phyloP scores from a whole-genome alignment of 2,888 invertebrate species.

The Cataglyphis rosenhaueri region DNA sequence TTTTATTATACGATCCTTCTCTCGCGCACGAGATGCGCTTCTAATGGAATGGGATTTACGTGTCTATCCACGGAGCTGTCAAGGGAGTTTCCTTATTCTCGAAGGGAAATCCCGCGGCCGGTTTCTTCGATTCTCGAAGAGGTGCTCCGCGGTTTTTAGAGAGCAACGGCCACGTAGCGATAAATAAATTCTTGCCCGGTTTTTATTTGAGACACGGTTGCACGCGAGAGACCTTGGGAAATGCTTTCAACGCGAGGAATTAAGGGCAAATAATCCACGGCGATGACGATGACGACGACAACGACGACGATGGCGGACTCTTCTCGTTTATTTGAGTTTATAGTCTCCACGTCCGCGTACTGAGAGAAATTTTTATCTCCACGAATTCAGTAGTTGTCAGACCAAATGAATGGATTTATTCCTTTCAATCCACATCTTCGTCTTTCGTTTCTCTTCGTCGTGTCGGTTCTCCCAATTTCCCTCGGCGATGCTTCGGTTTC shows the following conservation, averaged over 20 bases:
- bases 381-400: slow-evolving; percentile 45
- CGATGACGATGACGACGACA: slow-evolving; percentile 9
- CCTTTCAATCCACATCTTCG: slow-evolving; percentile 20
- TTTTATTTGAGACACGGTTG: slow-evolving; percentile 56
- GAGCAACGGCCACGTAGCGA: slow-evolving; percentile 59
- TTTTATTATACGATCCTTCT: slow-evolving; percentile 52
- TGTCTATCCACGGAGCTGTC: slow-evolving; percentile 71
- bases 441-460: background rate
- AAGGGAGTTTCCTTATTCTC: slow-evolving; percentile 58
- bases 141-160: slow-evolving; percentile 59
- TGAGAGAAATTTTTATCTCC: slow-evolving; percentile 68
- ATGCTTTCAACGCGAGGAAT: slow-evolving; percentile 52
- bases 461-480: background rate
- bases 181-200: slow-evolving; percentile 67
- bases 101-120: slow-evolving; percentile 48
- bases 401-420: slow-evolving; percentile 49
- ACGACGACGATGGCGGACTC: slow-evolving; percentile 13
- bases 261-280: slow-evolving; percentile 65
- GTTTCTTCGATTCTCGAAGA: slow-evolving; percentile 66
- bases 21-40: slow-evolving; percentile 41
- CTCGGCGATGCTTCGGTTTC: slow-evolving; percentile 19
- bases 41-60: slow-evolving; percentile 74
- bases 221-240: slow-evolving; percentile 13
- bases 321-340: slow-evolving; percentile 67
- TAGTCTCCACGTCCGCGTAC: slow-evolving; percentile 58